phyloP scores from a whole-genome alignment of 2,888 invertebrate genomes.

The Eudasyphora cyanicolor region DNA sequence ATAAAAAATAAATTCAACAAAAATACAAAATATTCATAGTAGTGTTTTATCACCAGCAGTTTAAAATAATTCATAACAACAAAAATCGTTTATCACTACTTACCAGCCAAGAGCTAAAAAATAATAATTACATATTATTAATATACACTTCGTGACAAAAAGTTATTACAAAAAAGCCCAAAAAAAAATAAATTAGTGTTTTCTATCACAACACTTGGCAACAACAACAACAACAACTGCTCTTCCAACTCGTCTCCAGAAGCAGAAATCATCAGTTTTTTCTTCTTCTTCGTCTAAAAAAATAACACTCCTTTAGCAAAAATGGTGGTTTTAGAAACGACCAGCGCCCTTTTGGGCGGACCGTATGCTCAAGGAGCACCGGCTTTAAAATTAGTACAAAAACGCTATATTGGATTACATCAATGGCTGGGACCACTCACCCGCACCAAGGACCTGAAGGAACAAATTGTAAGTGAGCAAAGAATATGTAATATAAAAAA shows the following conservation, averaged over 20 bases:
- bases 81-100: neutral
- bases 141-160: neutral
- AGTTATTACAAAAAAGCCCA: neutral
- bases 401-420: slow-evolving; percentile 94
- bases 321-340: slow-evolving; percentile 89
- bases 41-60: slow-evolving; percentile 5
- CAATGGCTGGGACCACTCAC: slow-evolving; percentile 91
- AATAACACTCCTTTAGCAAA: slow-evolving; percentile 67
- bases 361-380: slow-evolving; percentile 90
- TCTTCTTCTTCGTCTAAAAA: too few relatives aligned
- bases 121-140: neutral
- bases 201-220: neutral
- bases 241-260: neutral
- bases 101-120: too few relatives aligned
- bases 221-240: neutral
- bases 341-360: slow-evolving; percentile 87
- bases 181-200: neutral
- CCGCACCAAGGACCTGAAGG: slow-evolving; percentile 89
- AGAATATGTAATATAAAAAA: neutral
- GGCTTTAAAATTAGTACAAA: slow-evolving; percentile 93
- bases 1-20: neutral
- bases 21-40: slow-evolving; percentile 15
- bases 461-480: slow-evolving; percentile 85
- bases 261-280: too few relatives aligned
- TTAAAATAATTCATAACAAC: neutral